Evolutionary conservation across 1,140 invertebrate genomes (phyloP), one percentile per base, ranked within the genome.

Genomic region (Drosophila arizonae): DNA sequence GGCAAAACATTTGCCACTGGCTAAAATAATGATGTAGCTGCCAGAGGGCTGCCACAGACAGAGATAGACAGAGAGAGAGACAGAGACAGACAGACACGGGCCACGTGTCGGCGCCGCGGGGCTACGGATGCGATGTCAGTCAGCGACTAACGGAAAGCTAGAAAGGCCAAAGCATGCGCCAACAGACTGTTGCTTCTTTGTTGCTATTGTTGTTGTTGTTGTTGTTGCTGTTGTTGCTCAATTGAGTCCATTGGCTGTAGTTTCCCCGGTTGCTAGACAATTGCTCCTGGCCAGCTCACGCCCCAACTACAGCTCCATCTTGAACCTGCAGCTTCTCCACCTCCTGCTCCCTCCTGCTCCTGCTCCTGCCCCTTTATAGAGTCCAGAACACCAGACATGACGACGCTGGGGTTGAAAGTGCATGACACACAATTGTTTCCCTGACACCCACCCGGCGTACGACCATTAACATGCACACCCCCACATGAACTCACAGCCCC

Each of bases 361-460:
- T 6, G 28, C 28, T 6, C 4, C 17, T 24, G 21, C 54, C 56
- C 50, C 57, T 6, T 46, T 4, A 24, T 21, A 43, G 55, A 43
- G 11, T 24, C 21, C 21, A 6, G 21, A 45, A n/a, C 10, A 50
- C 24, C 64, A 72, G 70, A 72, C 70, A 72, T 45, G 63, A 60
- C 55, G 63, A 36, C 64, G 62, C 69, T 70, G 76, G 82, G 82
- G 82, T 87, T 76, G 82, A 82, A 86, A 87, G 82, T 86, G 79
- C 82, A 86, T 86, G 82, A 82, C 81, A 86, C 76, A 86, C 79
- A 87, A 87, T 79, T 74, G 65, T 66, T 57, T 65, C 54, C 66
- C 60, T 56, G 45, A 51, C 75, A 50, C 57, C 39, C 65, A 30
- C 48, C 64, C 13, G 24, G n/a, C 2, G n/a, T n/a, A 21, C 36